Evolutionary conservation across 2,888 invertebrate genomes (phyloP).

Genomic region (Stictocephala bisonia): DNA sequence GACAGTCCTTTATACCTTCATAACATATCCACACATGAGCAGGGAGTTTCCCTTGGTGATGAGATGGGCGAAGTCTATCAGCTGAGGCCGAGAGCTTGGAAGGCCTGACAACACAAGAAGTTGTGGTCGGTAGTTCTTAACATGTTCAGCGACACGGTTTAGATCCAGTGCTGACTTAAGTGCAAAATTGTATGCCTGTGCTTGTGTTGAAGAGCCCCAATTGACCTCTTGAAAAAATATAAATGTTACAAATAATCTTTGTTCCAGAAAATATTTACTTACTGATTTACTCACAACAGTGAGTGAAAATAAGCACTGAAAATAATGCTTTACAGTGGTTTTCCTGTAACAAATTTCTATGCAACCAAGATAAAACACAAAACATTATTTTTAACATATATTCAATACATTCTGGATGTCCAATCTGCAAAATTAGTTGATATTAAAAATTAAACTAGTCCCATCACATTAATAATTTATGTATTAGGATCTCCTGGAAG

Average conservation of each 20-base stretch:
- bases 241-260: background rate
- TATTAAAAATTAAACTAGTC: too few relatives aligned
- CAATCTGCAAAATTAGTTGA: too few relatives aligned
- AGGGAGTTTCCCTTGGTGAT: constrained; percentile 93
- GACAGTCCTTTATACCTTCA: too few relatives aligned
- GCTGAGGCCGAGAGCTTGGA: constrained; percentile 85
- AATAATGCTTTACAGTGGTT: background rate
- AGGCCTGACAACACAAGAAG: constrained; percentile 86
- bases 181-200: constrained; percentile 71
- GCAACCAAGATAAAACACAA: too few relatives aligned
- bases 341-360: too few relatives aligned
- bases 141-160: constrained; percentile 91
- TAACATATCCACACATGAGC: constrained; percentile 78
- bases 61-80: constrained; percentile 90
- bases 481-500: too few relatives aligned
- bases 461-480: too few relatives aligned
- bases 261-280: background rate
- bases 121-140: constrained; percentile 98
- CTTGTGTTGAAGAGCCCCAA: constrained; percentile 74
- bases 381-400: too few relatives aligned
- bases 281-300: background rate
- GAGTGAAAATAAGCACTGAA: background rate
- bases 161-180: constrained; percentile 70
- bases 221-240: constrained; percentile 67
- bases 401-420: too few relatives aligned